Evolutionary conservation across 2,113 vertebrate genomes (phyloP), one percentile per base, ranked within the genome.

Genomic region (Turdus rufiventris): DNA sequence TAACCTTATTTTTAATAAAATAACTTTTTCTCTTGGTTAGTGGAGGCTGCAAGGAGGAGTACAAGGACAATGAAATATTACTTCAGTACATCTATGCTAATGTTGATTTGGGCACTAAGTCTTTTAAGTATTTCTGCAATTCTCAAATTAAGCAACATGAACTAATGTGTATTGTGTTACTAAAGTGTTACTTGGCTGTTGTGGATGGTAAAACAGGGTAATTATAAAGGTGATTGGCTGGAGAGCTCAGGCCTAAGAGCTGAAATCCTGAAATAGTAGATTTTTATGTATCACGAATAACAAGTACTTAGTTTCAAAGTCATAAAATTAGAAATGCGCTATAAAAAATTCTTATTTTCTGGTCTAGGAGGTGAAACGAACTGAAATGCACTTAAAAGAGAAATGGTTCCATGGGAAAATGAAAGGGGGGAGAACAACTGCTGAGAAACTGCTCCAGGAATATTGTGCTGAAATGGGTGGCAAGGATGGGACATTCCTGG

Each of bases 391-490:
- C 90, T 97, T 96, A 40, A 97, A 97, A 40, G 99, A 99, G 97
- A 98, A 98, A 19, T 99, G 99, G 99, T 99, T 99, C 92, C 99
- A 99, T 18, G 98, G 99, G 12, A 98, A 97, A 53, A 98, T 99
- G 96, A 97, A 95, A 38, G 99, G 99, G 16, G 98, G 98, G 48
- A 94, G 99, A 70, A 96, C 96, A 29, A 99, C 97, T n/a, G 99
- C 99, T 0, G 99, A 99, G 97, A 98, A 96, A 51, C 97, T 99
- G 62, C 98, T 99, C 50, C 98, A 99, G 31, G 99, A 99, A 15
- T 99, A 98, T 96, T 99, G 99, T 19, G 96, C 97, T 0, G 99
- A 99, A 97, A 98, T 97, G 0, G 98, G 98, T 14, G 98, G 98
- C 76, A 98, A 96, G 66, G 99, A 99, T 3, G 99, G 99, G 15